Percentiles rank a stretch among this genome's conserved stretches.
These are phyloP conservation scores for Tapirus indicus DNA, from an alignment of 2,797 vertebrate species.

Conservation along the genomic window DNA sequence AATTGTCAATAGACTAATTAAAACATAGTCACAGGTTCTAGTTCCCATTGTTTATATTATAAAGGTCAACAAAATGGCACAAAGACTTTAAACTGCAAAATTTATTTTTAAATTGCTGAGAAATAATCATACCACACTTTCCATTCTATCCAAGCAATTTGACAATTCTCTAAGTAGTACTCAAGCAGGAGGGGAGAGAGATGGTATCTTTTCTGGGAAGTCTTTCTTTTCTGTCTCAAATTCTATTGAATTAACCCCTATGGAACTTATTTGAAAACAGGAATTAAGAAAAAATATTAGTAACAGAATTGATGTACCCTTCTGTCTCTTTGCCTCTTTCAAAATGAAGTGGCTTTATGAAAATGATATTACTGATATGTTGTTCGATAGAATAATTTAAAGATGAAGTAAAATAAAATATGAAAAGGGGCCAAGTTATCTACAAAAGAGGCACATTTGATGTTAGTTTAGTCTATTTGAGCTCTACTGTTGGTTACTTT, in stretches of 20 bases:
- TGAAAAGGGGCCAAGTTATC: background rate
- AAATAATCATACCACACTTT: conserved; percentile 15
- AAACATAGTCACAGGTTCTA: conserved; percentile 66
- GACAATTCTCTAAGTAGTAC: conserved; percentile 2
- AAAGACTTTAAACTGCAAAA: conserved; percentile 51
- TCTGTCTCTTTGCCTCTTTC: background rate
- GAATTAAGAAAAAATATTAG: background rate
- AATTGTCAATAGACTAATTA: conserved; percentile 82
- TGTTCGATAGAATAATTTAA: conserved; percentile 12
- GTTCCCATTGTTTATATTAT: conserved; percentile 67
- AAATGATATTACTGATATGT: background rate
- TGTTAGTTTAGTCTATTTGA: background rate
- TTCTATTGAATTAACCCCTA: conserved; percentile 20
- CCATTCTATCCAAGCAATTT: conserved; percentile 20
- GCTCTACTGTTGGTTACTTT: background rate
- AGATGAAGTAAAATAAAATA: conserved; percentile 45
- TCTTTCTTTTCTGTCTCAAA: conserved; percentile 44
- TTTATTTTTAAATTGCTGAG: conserved; percentile 75
- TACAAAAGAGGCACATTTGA: background rate
- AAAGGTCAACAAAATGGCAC: conserved; percentile 54
- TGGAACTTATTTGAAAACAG: background rate
- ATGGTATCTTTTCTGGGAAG: conserved; percentile 44
- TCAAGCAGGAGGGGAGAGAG: background rate
- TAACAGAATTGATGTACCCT: background rate
- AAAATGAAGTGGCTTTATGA: conserved; percentile 8